A percentile compares a stretch with the other conserved stretches of the same genome.
Conservation (phyloP, 2,113 vertebrate genomes). For the Lota lota region DNA sequence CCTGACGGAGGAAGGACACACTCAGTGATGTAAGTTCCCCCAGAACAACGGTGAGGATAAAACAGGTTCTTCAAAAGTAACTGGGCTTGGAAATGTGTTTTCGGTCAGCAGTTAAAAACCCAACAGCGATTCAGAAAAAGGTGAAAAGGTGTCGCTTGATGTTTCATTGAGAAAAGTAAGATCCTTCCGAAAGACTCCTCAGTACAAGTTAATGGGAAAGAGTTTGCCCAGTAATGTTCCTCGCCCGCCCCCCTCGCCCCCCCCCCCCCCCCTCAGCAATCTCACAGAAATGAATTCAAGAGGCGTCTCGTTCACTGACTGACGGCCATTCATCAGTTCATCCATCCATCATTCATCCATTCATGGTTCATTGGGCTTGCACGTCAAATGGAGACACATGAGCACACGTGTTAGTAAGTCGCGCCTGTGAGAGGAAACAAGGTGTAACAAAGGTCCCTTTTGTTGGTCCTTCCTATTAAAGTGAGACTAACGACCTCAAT, state of each 20-base stretch:
- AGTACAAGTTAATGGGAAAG: conserved; percentile 24
- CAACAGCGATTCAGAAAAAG: conserved; percentile 29
- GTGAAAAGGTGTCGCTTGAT: conserved; percentile 29
- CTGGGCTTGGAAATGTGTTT: not conserved
- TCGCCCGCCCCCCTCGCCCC: not conserved
- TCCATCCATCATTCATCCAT: too few species aligned
- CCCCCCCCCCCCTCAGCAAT: not conserved
- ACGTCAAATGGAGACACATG: not conserved
- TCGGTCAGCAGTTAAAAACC: conserved; percentile 17
- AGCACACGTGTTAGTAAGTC: not conserved
- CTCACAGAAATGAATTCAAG: not conserved
- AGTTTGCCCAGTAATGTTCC: not conserved
- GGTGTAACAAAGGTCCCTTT: conserved; percentile 22
- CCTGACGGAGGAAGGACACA: not conserved
- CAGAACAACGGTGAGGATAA: too few species aligned
- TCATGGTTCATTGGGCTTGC: not conserved
- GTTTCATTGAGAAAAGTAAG: conserved; percentile 49
- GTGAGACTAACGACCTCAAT: conserved; percentile 16
- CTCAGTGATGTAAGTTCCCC: conserved; percentile 4
- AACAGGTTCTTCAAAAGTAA: not conserved
- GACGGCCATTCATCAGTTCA: too few species aligned
- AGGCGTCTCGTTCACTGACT: not conserved
- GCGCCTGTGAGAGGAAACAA: conserved; percentile 12
- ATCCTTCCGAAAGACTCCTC: conserved; percentile 33
- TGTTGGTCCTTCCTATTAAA: conserved; percentile 24